Base-by-base conservation (phyloP, 2,888 invertebrate species). In the Galerucella calmariensis region DNA sequence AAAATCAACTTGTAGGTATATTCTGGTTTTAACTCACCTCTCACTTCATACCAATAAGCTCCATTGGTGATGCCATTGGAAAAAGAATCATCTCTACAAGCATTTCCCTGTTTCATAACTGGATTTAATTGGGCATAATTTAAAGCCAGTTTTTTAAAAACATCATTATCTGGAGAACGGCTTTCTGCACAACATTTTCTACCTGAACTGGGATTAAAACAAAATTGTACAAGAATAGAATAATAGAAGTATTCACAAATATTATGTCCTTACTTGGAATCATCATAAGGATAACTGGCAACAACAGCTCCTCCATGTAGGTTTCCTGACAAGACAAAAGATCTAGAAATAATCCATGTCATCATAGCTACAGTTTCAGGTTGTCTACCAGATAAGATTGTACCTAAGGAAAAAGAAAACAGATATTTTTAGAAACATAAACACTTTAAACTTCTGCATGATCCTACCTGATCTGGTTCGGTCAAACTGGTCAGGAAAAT, bases 261-360 rank as follows among this genome's bases (percentile, higher is more conserved):
- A 11, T 61, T n/a, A 65, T 65, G 44, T 61, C 14, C 81, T 78
- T 88, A 94, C 95, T 90, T 90, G 16, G 94, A 93, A 86, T 96
- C 94, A 87, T 97, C 98, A 84, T 92, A 99, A 0, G 99, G 99
- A 88, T 98, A 99, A 87, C 98, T 99, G 69, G 98, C 98, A 1
- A 99, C 99, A 0, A 99, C 90, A 51, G 98, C 97, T 2, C 98
- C 98, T n/a, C 97, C 98, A 86, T 98, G 98, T 67, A 98, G 90
- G 87, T 98, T 98, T 2, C 95, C 97, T 0, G 97, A 98, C 67
- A 98, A 89, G 48, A 97, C 97, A 86, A 98, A 98, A 71, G 96
- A 96, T 82, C 94, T 92, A 12, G 91, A 91, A 71, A 92, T 89
- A 62, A 98, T 94, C 97, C 97, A 98, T 59, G 92, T 91, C 90